phyloP scores from a whole-genome alignment of 2,888 invertebrate genomes.

The Limnephilus marmoratus region DNA sequence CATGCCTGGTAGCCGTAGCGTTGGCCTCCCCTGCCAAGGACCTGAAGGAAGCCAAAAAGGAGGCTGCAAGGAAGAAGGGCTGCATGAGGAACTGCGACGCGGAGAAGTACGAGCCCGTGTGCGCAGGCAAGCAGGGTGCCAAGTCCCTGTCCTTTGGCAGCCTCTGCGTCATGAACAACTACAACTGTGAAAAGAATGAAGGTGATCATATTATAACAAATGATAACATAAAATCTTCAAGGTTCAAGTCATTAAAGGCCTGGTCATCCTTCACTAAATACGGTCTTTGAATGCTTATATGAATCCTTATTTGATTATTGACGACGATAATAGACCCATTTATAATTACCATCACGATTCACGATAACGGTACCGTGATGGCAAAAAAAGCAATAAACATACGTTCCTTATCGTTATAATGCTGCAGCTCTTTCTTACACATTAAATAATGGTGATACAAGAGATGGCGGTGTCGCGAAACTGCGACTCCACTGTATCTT shows the following conservation, averaged over 20 bases:
- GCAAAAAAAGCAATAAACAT: too few relatives aligned
- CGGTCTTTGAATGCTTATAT: too few relatives aligned
- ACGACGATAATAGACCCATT: too few relatives aligned
- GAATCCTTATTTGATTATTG: too few relatives aligned
- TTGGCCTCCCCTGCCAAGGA: constrained; percentile 79
- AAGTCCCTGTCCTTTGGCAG: constrained; percentile 78
- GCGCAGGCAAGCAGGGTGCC: constrained; percentile 79
- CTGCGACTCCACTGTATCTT: too few relatives aligned
- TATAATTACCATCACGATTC: too few relatives aligned
- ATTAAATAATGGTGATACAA: too few relatives aligned
- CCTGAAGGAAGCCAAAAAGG: constrained; percentile 80
- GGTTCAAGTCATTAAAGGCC: background rate
- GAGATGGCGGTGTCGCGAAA: too few relatives aligned
- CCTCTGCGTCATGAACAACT: constrained; percentile 80
- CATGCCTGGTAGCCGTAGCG: constrained; percentile 72
- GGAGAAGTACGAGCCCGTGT: constrained; percentile 78
- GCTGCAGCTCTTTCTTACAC: too few relatives aligned
- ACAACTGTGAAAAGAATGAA: constrained; percentile 82
- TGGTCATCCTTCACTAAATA: too few relatives aligned
- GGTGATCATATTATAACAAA: constrained; percentile 73
- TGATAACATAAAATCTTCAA: background rate
- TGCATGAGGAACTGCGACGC: constrained; percentile 77
- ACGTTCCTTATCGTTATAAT: too few relatives aligned
- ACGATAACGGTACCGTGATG: too few relatives aligned
- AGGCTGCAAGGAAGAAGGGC: constrained; percentile 76